Conservation (phyloP, 1,140 invertebrate genomes). For the Zaprionus capensis region DNA sequence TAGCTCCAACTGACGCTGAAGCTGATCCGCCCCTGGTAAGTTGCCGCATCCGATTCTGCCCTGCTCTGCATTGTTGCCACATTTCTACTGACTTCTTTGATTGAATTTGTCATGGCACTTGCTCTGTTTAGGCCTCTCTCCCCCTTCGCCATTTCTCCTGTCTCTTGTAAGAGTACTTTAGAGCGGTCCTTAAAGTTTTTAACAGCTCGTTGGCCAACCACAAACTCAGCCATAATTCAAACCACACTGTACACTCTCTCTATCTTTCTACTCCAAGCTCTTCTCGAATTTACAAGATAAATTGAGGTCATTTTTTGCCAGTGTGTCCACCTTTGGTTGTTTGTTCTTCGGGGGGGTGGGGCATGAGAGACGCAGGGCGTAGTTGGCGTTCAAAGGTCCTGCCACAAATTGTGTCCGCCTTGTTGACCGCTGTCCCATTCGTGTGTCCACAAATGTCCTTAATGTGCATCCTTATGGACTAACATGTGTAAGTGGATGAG, state of each 20-base stretch:
- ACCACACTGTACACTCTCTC: conserved; percentile 45
- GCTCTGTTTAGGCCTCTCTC: conserved; percentile 24
- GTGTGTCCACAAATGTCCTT: conserved; percentile 74
- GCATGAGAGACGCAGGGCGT: background rate
- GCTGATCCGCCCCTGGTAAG: conserved; percentile 29
- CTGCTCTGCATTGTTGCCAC: conserved; percentile 40
- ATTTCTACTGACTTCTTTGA: conserved; percentile 52
- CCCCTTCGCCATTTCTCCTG: conserved; percentile 10
- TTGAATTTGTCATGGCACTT: conserved; percentile 69
- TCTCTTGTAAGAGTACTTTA: conserved; percentile 10
- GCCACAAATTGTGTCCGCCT: conserved; percentile 65
- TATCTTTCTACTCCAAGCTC: conserved; percentile 19
- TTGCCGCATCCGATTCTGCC: conserved; percentile 49
- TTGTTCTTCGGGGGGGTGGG: conserved; percentile 30
- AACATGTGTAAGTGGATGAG: conserved; percentile 75
- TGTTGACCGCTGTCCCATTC: conserved; percentile 71
- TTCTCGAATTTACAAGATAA: conserved; percentile 69
- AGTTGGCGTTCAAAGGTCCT: conserved; percentile 45
- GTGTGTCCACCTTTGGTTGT: conserved; percentile 65
- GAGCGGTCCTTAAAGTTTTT: conserved; percentile 58
- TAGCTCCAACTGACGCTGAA: conserved; percentile 20
- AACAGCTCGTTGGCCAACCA: conserved; percentile 39
- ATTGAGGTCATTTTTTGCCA: conserved; percentile 82
- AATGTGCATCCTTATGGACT: conserved; percentile 80
- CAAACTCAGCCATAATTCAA: conserved; percentile 74